Percentiles rank a stretch among this genome's conserved stretches.
phyloP scores from a whole-genome alignment of 2,888 invertebrate species.

The Polietes domitor region DNA sequence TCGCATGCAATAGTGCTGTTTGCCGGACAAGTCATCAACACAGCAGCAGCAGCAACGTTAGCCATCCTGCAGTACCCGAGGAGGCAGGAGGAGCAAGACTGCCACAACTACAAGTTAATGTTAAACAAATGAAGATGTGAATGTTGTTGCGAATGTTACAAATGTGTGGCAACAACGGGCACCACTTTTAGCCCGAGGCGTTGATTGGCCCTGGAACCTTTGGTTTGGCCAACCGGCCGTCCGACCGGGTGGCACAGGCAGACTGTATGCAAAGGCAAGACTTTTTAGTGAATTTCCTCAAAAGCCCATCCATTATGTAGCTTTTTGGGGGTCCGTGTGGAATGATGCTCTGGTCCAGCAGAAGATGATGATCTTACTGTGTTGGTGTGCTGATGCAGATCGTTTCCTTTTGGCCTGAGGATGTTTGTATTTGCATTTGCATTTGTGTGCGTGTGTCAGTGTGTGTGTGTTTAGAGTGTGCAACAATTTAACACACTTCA shows the following conservation, averaged over 20 bases:
- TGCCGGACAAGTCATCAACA: constrained; percentile 68
- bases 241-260: constrained; percentile 70
- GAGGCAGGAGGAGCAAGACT: constrained; percentile 34
- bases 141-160: constrained; percentile 64
- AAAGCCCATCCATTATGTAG: not conserved
- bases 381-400: constrained; percentile 18
- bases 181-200: constrained; percentile 71
- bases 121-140: constrained; percentile 65
- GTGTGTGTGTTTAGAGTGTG: constrained; percentile 56
- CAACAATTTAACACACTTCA: constrained; percentile 78
- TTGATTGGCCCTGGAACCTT: constrained; percentile 75
- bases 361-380: not conserved
- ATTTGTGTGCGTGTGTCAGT: constrained; percentile 6
- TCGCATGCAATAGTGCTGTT: constrained; percentile 74
- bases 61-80: constrained; percentile 26
- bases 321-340: constrained; percentile 38
- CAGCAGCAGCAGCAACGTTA: constrained; percentile 59
- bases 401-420: not conserved
- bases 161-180: constrained; percentile 66
- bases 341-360: constrained; percentile 53
- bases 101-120: constrained; percentile 29
- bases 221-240: constrained; percentile 52
- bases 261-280: constrained; percentile 69
- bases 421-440: not conserved
- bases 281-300: constrained; percentile 50